Evolutionary conservation across 2,113 vertebrate species (phyloP), one percentile per base, ranked within the genome.

Genomic region (Rhadina sibilatrix): DNA sequence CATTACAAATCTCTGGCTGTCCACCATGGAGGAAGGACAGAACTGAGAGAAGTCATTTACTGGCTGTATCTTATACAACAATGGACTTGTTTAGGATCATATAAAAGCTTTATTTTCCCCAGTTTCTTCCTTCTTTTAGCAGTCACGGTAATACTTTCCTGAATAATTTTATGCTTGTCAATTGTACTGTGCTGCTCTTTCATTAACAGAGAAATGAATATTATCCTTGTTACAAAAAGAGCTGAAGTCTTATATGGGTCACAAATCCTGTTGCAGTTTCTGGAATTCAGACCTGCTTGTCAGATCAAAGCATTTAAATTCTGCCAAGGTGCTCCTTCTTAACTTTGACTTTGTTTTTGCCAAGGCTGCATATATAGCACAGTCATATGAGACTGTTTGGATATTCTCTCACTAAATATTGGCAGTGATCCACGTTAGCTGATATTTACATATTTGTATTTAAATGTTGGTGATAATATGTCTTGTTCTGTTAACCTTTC

Each of bases 281-380:
- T 52, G 30, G 35, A 65, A 68, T 91, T 94, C 57, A 90, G 25
- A 64, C 52, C 65, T 79, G 10, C 22, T 82, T 89, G 80, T 91
- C 69, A 95, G 77, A 92, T 89, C 66, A 91, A 85, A 95, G 84
- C 57, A 35, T 60, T 91, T 82, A 38, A 72, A 83, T 94, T 96
- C 52, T 28, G 21, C 49, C 81, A 65, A 53, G 42, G 57, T 87
- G 20, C 49, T 89, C 35, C 37, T 87, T 61, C 49, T 66, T 64
- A 72, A 30, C 80, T 92, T 5, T 31, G 50, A 33, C 57, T 87
- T 70, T 54, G 21, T 15, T 95, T 94, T 81, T 78, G 28, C 44
- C 53, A 82, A 75, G 87, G 38, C 66, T 89, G 77, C 24, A 13
- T 70, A 30, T 75, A 13, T 12, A n/a, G 7, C 49, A 6, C 5